phyloP scores from a whole-genome alignment of 2,113 vertebrate genomes.

The Triplophysa siluroides region DNA sequence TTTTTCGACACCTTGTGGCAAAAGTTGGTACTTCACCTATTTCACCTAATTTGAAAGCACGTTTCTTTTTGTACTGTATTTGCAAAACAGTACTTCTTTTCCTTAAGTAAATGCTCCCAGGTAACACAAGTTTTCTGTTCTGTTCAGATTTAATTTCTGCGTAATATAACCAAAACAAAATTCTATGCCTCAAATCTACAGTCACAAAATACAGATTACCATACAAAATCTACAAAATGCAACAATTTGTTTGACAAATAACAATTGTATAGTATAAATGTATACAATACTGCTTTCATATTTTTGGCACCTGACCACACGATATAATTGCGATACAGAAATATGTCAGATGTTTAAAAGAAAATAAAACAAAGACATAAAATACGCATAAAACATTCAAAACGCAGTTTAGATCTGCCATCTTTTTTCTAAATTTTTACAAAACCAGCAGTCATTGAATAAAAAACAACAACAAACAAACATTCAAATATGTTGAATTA shows the following conservation, averaged over 20 bases:
- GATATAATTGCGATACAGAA: slow-evolving; percentile 70
- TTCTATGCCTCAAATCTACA: slow-evolving; percentile 68
- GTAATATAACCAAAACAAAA: slow-evolving; percentile 67
- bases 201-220: slow-evolving; percentile 76
- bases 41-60: neutral
- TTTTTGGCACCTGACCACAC: slow-evolving; percentile 77
- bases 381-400: slow-evolving; percentile 57
- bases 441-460: slow-evolving; percentile 63
- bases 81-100: neutral
- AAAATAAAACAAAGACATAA: slow-evolving; percentile 61
- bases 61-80: neutral
- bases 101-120: neutral
- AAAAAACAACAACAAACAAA: slow-evolving; percentile 51
- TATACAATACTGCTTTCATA: slow-evolving; percentile 77
- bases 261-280: slow-evolving; percentile 78
- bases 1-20: neutral
- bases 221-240: slow-evolving; percentile 81
- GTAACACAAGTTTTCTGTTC: slow-evolving; percentile 11
- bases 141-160: slow-evolving; percentile 70
- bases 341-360: slow-evolving; percentile 57
- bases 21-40: neutral
- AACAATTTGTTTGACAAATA: slow-evolving; percentile 76
- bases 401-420: slow-evolving; percentile 62
- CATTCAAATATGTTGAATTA: slow-evolving; percentile 62
- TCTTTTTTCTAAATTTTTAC: slow-evolving; percentile 43